These are phyloP conservation scores for Enhydra lutris DNA, from an alignment of 2,113 vertebrate genomes.

Conservation along the genomic window DNA sequence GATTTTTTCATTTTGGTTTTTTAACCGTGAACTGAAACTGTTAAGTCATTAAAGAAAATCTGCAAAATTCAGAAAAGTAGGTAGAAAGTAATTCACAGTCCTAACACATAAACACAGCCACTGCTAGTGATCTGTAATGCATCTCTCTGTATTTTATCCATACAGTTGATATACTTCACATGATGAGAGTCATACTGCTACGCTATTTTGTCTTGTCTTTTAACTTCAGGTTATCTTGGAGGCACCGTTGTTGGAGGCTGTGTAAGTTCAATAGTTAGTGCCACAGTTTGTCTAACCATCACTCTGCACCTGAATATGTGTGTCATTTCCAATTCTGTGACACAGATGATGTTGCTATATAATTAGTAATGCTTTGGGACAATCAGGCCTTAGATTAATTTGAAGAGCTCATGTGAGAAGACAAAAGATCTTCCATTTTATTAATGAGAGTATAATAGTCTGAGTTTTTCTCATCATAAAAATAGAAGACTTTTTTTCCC, in stretches of 20 bases:
- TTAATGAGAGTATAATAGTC: constrained; percentile 9
- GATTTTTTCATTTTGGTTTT: constrained; percentile 12
- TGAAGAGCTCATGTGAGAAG: neutral
- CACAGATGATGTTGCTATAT: neutral
- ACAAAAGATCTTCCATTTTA: constrained; percentile 33
- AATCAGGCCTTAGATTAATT: constrained; percentile 20
- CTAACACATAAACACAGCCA: neutral
- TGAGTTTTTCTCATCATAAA: constrained; percentile 29
- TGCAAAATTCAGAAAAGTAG: neutral
- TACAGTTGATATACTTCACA: neutral
- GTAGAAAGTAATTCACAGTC: neutral
- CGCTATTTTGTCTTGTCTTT: neutral
- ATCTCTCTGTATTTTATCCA: neutral
- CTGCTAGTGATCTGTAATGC: neutral
- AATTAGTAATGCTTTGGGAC: constrained; percentile 43
- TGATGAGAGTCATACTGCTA: neutral
- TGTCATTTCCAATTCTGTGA: constrained; percentile 14
- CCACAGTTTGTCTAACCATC: constrained; percentile 18
- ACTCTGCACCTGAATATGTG: neutral
- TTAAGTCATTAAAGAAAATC: neutral
- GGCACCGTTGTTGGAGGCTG: neutral
- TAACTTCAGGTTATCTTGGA: neutral
- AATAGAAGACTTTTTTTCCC: neutral
- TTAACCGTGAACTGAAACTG: neutral
- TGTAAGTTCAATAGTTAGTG: neutral